Evolutionary conservation across 2,113 vertebrate species (phyloP), one percentile per base, ranked within the genome.

Genomic region (Terrapene triunguis): DNA sequence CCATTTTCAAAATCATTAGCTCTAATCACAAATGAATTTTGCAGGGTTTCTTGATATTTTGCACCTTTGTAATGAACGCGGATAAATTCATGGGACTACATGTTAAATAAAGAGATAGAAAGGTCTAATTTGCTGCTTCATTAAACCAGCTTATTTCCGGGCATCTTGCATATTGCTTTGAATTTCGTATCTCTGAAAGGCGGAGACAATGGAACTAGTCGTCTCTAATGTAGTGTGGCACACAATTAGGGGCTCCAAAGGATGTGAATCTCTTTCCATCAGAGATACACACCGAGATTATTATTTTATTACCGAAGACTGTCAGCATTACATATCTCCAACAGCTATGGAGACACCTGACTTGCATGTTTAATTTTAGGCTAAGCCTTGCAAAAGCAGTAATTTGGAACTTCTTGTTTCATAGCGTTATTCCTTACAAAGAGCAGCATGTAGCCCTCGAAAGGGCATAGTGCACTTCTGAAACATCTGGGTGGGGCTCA

Each of bases 81-180:
- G 97, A 98, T 98, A 98, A 98, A 98, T 98, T 98, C 97, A 95
- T 95, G 97, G 95, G 97, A 97, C 95, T 97, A 97, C 95, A 92
- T 98, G 97, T 98, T 98, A 98, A 98, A 98, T 98, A 98, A 98
- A 98, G 98, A 98, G 97, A 98, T 97, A 98, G 98, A 98, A 98
- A 96, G 97, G 95, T 95, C 98, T 98, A 98, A 98, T 98, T 98
- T 98, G 95, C 98, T 98, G 98, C 96, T 98, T 98, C 98, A 98
- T 98, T 98, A 98, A 98, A 95, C 97, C 4, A 1, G 95, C 97
- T 98, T 98, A 98, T 98, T 98, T 98, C 97, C 96, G 96, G 97
- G 96, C 89, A 53, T 96, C 95, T 95, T 87, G 79, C 95, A 51
- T 98, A 97, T 97, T 98, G 97, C 97, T 97, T 97, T 98, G 98